Base-by-base conservation (phyloP, 2,888 invertebrate species). In the Andrena trimmerana region DNA sequence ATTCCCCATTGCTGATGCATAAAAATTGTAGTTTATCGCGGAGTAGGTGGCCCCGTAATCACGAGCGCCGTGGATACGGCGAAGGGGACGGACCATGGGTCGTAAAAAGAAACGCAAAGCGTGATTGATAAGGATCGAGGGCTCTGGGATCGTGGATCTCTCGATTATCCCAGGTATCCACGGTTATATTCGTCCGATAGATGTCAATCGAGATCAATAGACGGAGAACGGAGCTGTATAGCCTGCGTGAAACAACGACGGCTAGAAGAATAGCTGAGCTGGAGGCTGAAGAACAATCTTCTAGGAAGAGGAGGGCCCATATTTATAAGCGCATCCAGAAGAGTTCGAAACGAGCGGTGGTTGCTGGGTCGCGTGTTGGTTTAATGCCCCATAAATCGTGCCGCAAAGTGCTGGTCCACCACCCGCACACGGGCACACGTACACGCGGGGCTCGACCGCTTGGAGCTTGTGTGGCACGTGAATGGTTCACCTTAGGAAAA, bases 341-440 rank as follows among this genome's bases (percentile, higher is more conserved):
- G 85, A 87, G 78, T 70, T 69, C 70, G 85, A 42, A 78, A 81
- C 85, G 85, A 78, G 78, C 82, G 82, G 80, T 79, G 77, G 88
- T 86, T 88, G 88, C 86, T 87, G 86, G 85, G 87, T 86, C 86
- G 87, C 83, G 88, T 84, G 89, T 90, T 88, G 88, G 86, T 90
- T 91, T 91, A 91, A 91, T 90, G 90, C 86, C 84, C 90, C 86
- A 91, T 92, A 92, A 92, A 92, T 92, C 87, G 88, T 77, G 81
- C 75, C 85, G 77, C 88, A 88, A 90, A 90, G 87, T 90, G 87
- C 88, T 84, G 84, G 84, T 78, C 87, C 81, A 83, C 42, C 42
- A 5, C 16, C 16, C 42, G 42, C 42, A 0, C 42, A 42, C 42
- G 4, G 42, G 13, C 33, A 87, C 85, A 78, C 65, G 63, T 83